A percentile compares a stretch with the other conserved stretches of the same genome.
Evolutionary conservation across 2,888 invertebrate species (phyloP).

Genomic region (Hipparchia semele): DNA sequence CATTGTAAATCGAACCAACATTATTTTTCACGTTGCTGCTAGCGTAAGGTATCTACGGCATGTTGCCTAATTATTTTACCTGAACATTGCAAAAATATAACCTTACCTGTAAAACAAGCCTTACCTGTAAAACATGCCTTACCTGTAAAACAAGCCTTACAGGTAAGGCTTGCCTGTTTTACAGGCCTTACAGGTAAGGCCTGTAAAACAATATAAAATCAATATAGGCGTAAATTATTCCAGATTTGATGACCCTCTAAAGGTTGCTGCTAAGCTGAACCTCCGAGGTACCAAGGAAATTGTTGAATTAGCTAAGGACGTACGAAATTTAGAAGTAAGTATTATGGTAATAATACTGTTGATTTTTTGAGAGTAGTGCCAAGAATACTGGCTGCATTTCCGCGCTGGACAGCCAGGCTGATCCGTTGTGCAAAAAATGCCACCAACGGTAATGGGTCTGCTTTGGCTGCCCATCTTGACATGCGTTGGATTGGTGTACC

Average conservation of each 20-base stretch:
- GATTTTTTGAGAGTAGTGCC: too few relatives aligned
- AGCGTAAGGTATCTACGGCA: constrained; percentile 82
- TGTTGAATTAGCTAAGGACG: constrained; percentile 82
- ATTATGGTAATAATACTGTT: too few relatives aligned
- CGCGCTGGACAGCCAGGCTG: too few relatives aligned
- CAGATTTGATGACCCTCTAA: constrained; percentile 91
- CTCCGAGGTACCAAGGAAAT: constrained; percentile 86
- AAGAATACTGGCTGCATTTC: too few relatives aligned
- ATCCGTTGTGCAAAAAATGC: too few relatives aligned
- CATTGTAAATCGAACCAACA: constrained; percentile 83
- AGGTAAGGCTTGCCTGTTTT: too few relatives aligned
- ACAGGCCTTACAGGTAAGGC: too few relatives aligned
- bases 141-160: background rate
- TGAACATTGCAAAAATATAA: background rate
- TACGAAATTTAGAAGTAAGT: constrained; percentile 79
- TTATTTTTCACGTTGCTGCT: constrained; percentile 91
- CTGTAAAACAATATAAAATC: too few relatives aligned
- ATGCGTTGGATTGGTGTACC: too few relatives aligned
- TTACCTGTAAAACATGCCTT: background rate
- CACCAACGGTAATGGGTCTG: too few relatives aligned
- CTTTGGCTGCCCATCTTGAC: too few relatives aligned
- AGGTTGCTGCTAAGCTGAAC: constrained; percentile 85
- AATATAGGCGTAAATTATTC: background rate
- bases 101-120: background rate
- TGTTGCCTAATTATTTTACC: background rate